A percentile compares a stretch with the other conserved stretches of the same genome.
Evolutionary conservation across 1,140 invertebrate species (phyloP).

Genomic region (Trigoniulus corallinus): DNA sequence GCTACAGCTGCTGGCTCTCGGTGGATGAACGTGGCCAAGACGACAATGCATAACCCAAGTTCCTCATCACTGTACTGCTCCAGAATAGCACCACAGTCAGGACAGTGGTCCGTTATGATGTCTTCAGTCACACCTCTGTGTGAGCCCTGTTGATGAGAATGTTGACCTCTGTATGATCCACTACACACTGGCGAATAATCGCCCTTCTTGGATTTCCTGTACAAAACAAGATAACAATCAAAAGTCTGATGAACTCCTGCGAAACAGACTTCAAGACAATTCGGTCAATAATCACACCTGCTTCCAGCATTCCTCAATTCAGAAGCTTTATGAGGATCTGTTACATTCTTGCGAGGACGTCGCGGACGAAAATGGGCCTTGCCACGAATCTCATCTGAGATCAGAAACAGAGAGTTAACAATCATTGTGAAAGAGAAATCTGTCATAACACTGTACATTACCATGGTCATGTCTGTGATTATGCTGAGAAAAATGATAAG

Average conservation of each 20-base stretch:
- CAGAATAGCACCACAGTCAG: conserved; percentile 60
- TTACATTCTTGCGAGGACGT: conserved; percentile 26
- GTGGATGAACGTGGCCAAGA: conserved; percentile 88
- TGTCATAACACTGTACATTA: not conserved
- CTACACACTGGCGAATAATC: not conserved
- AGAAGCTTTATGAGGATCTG: conserved; percentile 27
- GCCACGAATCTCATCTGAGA: conserved; percentile 1
- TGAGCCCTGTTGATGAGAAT: conserved; percentile 6
- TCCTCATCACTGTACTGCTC: conserved; percentile 97
- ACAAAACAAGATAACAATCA: not conserved
- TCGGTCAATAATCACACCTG: not conserved
- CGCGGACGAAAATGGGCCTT: conserved; percentile 25
- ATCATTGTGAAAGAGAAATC: not conserved
- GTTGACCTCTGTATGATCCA: not conserved
- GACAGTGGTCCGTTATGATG: conserved; percentile 30
- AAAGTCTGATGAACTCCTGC: not conserved
- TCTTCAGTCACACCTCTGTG: not conserved
- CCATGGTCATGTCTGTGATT: conserved; percentile 3
- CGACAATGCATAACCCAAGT: conserved; percentile 81
- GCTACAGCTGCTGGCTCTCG: conserved; percentile 84
- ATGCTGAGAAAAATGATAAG: not conserved
- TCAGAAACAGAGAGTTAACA: conserved; percentile 12
- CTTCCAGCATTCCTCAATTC: conserved; percentile 10
- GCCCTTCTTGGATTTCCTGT: not conserved
- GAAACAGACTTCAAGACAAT: not conserved